phyloP scores from a whole-genome alignment of 2,888 invertebrate genomes.

The Elmis aenea region DNA sequence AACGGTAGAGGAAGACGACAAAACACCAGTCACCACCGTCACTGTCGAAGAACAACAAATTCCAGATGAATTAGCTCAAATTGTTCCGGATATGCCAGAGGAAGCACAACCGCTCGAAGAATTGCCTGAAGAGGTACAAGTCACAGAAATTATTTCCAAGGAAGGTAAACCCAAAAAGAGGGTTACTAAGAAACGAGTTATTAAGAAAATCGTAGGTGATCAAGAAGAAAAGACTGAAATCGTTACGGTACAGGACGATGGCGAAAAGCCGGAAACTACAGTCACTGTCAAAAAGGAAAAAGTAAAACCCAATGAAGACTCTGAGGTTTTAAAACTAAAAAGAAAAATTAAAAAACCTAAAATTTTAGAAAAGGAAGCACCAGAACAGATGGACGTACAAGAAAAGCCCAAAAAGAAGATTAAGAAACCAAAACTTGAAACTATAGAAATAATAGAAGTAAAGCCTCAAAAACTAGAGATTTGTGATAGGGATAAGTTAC shows the following conservation, averaged over 20 bases:
- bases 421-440: conserved; percentile 47
- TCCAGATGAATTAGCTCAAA: conserved; percentile 14
- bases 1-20: conserved; percentile 44
- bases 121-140: conserved; percentile 19
- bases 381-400: too few species aligned
- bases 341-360: conserved; percentile 24
- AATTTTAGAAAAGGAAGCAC: conserved; percentile 25
- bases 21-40: conserved; percentile 37
- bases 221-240: conserved; percentile 15
- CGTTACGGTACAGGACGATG: conserved; percentile 31
- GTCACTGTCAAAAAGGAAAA: conserved; percentile 13
- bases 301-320: too few species aligned
- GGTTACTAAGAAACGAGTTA: conserved; percentile 7
- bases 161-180: conserved; percentile 19
- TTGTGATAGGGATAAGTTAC: conserved; percentile 50
- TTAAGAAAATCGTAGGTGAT: conserved; percentile 13
- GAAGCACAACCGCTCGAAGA: conserved; percentile 17
- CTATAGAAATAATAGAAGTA: conserved; percentile 57
- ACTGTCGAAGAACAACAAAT: conserved; percentile 23
- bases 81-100: conserved; percentile 22
- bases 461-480: conserved; percentile 59
- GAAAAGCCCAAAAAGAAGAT: too few species aligned
- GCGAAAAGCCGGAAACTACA: conserved; percentile 21
- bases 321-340: conserved; percentile 20
- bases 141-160: conserved; percentile 16